These are phyloP conservation scores for Macquaria australasica DNA, from an alignment of 2,113 vertebrate genomes.

Conservation along the genomic window DNA sequence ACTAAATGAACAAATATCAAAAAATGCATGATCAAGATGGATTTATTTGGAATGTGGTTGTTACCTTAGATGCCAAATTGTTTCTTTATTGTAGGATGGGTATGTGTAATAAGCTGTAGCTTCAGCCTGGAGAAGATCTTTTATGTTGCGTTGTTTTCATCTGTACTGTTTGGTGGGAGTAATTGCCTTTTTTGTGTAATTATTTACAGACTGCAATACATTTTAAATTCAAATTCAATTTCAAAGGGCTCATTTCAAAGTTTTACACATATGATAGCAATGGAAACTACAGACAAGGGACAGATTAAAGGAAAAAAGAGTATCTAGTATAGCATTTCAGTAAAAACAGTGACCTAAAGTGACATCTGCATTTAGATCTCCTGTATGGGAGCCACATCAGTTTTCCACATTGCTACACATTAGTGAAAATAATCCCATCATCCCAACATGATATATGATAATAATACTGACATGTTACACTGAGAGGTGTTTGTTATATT, in stretches of 20 bases:
- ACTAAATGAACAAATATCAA: too few species aligned
- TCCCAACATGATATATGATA: too few species aligned
- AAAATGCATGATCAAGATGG: background rate
- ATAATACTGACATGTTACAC: too few species aligned
- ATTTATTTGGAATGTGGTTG: background rate
- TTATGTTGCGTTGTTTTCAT: background rate
- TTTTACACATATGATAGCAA: background rate
- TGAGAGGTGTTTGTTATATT: background rate
- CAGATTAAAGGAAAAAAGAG: background rate
- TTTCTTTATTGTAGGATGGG: background rate
- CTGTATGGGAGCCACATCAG: background rate
- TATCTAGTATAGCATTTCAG: background rate
- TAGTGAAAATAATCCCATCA: too few species aligned
- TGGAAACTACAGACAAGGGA: background rate
- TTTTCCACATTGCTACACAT: too few species aligned
- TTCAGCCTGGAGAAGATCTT: background rate
- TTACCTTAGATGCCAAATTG: background rate
- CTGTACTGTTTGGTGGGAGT: background rate
- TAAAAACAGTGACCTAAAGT: background rate
- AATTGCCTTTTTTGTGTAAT: background rate
- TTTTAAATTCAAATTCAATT: background rate
- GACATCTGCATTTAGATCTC: background rate
- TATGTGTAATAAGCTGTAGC: background rate
- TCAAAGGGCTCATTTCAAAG: background rate
- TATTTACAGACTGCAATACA: background rate